These are phyloP conservation scores for Glyphotaelius pellucidus DNA, from an alignment of 2,888 invertebrate species.

Conservation along the genomic window DNA sequence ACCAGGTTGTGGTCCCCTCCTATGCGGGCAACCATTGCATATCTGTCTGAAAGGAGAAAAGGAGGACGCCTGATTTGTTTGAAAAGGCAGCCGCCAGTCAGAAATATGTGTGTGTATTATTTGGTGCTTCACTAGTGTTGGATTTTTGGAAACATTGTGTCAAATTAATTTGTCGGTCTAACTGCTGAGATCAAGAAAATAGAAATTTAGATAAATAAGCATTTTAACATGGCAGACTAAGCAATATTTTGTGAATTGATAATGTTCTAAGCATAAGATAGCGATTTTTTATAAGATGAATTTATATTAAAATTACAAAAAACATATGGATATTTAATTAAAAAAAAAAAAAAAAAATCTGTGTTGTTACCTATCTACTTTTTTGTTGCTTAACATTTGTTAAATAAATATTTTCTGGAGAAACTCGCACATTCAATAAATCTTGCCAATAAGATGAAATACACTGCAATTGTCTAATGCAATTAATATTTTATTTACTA, in stretches of 20 bases:
- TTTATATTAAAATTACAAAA: slow-evolving; percentile 26
- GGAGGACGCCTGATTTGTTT: neutral
- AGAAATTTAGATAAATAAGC: neutral
- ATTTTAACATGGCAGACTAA: slow-evolving; percentile 30
- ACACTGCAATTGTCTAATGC: neutral
- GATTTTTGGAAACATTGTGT: slow-evolving; percentile 19
- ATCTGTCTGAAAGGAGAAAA: neutral
- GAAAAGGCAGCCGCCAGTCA: neutral
- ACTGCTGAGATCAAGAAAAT: slow-evolving; percentile 26
- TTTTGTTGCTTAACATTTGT: neutral
- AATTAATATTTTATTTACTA: neutral
- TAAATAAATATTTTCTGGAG: neutral
- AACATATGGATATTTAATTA: neutral
- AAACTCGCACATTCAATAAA: neutral
- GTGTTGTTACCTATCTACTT: neutral
- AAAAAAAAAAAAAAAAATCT: neutral
- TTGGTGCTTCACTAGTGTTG: slow-evolving; percentile 39
- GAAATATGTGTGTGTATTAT: slow-evolving; percentile 20
- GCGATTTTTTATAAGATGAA: slow-evolving; percentile 37
- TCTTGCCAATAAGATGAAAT: neutral
- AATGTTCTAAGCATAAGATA: slow-evolving; percentile 34
- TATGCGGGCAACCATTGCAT: neutral
- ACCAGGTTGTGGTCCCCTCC: too few species aligned
- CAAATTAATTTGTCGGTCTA: slow-evolving; percentile 32
- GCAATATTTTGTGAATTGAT: slow-evolving; percentile 48